Base-by-base conservation (phyloP, 2,888 invertebrate species). In the Rhimphoctona megacephalus region DNA sequence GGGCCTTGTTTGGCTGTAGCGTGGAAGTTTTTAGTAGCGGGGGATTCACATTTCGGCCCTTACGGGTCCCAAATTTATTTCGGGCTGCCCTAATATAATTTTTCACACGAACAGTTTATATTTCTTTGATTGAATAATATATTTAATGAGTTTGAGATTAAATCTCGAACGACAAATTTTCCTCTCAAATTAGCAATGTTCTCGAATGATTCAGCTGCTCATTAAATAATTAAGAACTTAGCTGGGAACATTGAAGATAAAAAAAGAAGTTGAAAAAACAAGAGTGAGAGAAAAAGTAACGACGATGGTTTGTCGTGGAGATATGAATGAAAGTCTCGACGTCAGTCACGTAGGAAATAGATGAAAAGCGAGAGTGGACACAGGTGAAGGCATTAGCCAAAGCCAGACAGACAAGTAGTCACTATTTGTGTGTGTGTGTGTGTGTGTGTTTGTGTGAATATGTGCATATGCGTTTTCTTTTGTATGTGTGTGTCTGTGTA, bases 311-410 rank as follows among this genome's bases (percentile, higher is more conserved):
- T 69, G 81, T 79, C 76, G 70, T 30, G 25, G 80, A 67, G 83
- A 80, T 77, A 83, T 84, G 83, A 83, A 86, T 83, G 86, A 86
- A 80, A 83, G 80, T 83, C 80, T 73, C 73, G 66, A 22, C 83
- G 77, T 86, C 83, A 57, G 83, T 85, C 74, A 73, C 73, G 78
- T 77, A 73, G 73, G 67, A 64, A 52, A 82, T 89, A 88, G 88
- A 89, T 89, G 91, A 89, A 89, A 90, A 89, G 90, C 89, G 89
- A 89, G 90, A 91, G 89, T 90, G 86, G 67, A 79, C 52, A 64
- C 81, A 69, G 82, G 81, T 81, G 72, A 70, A 54, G 39, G 61
- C 64, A 81, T 81, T 81, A 74, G 72, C 81, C 69, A 69, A 78
- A 78, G 78, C 78, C 80, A 78, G 81, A 66, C 81, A 49, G 72